Conservation (phyloP, 1,140 invertebrate genomes). For the Drosophila tropicalis region DNA sequence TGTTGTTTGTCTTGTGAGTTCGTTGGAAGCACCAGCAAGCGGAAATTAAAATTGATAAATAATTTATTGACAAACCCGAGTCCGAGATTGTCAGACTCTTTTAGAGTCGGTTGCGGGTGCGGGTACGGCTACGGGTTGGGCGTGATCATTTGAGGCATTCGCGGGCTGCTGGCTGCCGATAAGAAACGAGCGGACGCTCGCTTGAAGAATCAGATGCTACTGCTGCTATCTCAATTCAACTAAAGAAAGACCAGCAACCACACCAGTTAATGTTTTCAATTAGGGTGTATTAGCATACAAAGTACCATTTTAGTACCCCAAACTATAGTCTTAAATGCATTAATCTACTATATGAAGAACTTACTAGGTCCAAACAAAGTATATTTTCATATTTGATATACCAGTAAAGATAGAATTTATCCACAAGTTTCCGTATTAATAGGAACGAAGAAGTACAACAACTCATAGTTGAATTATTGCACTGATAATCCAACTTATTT, state of each 20-base stretch:
- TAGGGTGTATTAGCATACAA: background rate
- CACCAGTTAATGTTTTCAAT: background rate
- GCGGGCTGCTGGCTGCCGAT: background rate
- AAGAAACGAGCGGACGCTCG: slow-evolving; percentile 14
- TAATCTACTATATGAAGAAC: too few species aligned
- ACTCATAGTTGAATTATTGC: too few species aligned
- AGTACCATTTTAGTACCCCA: too few species aligned
- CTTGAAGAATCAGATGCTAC: background rate
- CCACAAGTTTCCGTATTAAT: too few species aligned
- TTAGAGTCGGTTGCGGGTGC: background rate
- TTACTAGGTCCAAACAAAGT: too few species aligned
- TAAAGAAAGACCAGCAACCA: background rate
- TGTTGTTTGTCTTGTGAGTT: slow-evolving; percentile 21
- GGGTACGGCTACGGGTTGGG: background rate
- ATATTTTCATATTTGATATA: too few species aligned
- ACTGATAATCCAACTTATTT: too few species aligned
- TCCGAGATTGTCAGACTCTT: background rate
- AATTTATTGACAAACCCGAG: slow-evolving; percentile 56
- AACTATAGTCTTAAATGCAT: too few species aligned
- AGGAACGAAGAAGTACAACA: too few species aligned
- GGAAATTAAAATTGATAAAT: slow-evolving; percentile 71
- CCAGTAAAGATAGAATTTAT: too few species aligned
- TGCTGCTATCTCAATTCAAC: background rate
- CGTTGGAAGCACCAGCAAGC: slow-evolving; percentile 29
- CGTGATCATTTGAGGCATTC: background rate